Base-by-base conservation (phyloP, 2,797 vertebrate genomes). In the Scomberomorus guttatus region DNA sequence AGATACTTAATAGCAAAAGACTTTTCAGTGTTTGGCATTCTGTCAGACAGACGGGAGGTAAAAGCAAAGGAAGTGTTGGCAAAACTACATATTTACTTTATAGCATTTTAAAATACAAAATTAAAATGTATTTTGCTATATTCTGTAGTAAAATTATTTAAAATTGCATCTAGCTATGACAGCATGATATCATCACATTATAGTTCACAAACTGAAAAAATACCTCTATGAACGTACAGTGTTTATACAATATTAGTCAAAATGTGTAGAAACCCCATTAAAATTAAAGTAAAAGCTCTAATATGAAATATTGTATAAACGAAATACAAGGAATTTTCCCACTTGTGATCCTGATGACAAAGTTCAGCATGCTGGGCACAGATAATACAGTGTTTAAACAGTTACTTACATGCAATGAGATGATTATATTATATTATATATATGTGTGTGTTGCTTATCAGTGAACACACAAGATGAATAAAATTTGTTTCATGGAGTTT, bases 371-470 rank as follows among this genome's bases (percentile, higher is more conserved):
- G 34, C 39, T 44, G 18, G 14, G n/a, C 27, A 63, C 4, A n/a
- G 12, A 59, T 55, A 54, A 42, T 65, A 68, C 18, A 65, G 27
- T 50, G 52, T 54, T 29, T 9, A 69, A 34, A 24, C 65, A 64
- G 27, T 46, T 13, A 70, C 10, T 34, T 17, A 25, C 25, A 72
- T 58, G 24, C 9, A 18, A 46, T 46, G 44, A 18, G 44, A 46
- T 46, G 17, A 18, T 42, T 42, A 4, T 42, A 42, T 42, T 42
- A 42, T 14, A 42, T 37, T 42, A 42, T 42, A 42, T 14, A 42
- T 13, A 39, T 39, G 1, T 37, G 34, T 15, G 39, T 46, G 34
- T 34, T 24, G 20, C 10, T 58, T 44, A 32, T 65, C 32, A 52
- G 5, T 51, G 4, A 58, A 61, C 56, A 50, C 0, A 29, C 29